Evolutionary conservation across 2,113 vertebrate species (phyloP).

Genomic region (Athene noctua): DNA sequence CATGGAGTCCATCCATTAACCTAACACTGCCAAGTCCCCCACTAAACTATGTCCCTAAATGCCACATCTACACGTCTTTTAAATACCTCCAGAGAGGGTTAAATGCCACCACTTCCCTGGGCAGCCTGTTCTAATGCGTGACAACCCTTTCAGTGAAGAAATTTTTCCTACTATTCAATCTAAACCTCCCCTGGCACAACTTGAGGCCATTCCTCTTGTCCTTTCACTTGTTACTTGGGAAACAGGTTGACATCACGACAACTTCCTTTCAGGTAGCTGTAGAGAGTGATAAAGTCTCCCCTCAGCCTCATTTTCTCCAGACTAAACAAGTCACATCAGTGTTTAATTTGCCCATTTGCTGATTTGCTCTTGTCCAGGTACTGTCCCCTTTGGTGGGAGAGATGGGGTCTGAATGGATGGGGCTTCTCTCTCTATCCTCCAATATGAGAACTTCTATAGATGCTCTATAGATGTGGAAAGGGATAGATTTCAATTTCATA

Average conservation of each 20-base stretch:
- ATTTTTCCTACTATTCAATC: background rate
- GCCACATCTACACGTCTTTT: background rate
- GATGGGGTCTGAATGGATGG: background rate
- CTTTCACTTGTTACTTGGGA: background rate
- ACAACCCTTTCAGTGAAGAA: background rate
- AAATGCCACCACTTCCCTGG: background rate
- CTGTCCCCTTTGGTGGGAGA: background rate
- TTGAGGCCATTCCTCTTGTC: background rate
- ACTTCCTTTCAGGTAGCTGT: background rate
- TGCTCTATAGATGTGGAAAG: background rate
- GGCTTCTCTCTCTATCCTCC: background rate
- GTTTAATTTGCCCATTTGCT: background rate
- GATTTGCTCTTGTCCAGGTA: background rate
- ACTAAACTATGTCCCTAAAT: background rate
- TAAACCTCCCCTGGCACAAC: background rate
- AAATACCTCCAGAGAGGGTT: background rate
- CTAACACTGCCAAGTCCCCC: background rate
- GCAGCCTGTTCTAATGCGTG: background rate
- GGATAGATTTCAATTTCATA: background rate
- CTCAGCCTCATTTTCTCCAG: background rate
- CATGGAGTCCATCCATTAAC: background rate
- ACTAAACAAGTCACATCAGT: background rate
- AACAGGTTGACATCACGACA: background rate
- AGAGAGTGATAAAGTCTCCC: background rate
- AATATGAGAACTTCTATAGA: too few species aligned